Percentiles rank a stretch among this genome's conserved stretches.
Evolutionary conservation across 2,888 invertebrate species (phyloP).

Genomic region (Sinelater perroti): DNA sequence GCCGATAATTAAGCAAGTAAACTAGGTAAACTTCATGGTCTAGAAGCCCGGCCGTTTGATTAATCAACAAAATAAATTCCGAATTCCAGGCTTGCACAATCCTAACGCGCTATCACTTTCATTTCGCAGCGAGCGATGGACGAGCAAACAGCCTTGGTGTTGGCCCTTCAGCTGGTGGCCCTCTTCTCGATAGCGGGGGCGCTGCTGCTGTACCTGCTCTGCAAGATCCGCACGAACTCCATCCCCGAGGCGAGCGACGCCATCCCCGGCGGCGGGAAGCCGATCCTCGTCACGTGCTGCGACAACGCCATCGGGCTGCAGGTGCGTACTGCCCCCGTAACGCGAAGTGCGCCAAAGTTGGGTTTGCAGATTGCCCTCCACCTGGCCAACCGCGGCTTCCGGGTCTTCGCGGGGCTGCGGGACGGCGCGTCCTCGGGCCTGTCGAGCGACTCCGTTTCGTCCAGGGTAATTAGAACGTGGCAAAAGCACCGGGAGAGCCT

Average conservation of each 20-base stretch:
- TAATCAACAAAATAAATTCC: not conserved
- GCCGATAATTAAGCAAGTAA: no score
- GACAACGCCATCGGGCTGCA: slow-evolving; percentile 83
- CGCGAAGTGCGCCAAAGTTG: not conserved
- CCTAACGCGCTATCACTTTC: slow-evolving; percentile 5
- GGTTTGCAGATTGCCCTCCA: slow-evolving; percentile 70
- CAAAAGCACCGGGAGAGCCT: slow-evolving; percentile 59
- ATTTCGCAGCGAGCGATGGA: slow-evolving; percentile 67
- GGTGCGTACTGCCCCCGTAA: slow-evolving; percentile 56
- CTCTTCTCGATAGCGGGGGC: slow-evolving; percentile 86
- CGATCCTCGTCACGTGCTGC: slow-evolving; percentile 80
- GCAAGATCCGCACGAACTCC: slow-evolving; percentile 72
- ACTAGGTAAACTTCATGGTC: no score
- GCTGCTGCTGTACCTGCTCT: slow-evolving; percentile 77
- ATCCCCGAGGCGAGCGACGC: slow-evolving; percentile 59
- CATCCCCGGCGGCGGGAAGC: slow-evolving; percentile 72
- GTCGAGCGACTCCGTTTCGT: slow-evolving; percentile 68
- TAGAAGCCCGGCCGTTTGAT: no score
- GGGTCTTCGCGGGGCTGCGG: slow-evolving; percentile 79
- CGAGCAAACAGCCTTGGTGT: slow-evolving; percentile 79
- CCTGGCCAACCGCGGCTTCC: slow-evolving; percentile 75
- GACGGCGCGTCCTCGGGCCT: slow-evolving; percentile 65
- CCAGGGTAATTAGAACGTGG: slow-evolving; percentile 64
- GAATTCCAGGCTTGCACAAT: not conserved
- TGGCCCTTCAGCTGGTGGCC: slow-evolving; percentile 82